Evolutionary conservation across 2,888 invertebrate species (phyloP), one percentile per base, ranked within the genome.

Genomic region (Mythimna albipuncta): DNA sequence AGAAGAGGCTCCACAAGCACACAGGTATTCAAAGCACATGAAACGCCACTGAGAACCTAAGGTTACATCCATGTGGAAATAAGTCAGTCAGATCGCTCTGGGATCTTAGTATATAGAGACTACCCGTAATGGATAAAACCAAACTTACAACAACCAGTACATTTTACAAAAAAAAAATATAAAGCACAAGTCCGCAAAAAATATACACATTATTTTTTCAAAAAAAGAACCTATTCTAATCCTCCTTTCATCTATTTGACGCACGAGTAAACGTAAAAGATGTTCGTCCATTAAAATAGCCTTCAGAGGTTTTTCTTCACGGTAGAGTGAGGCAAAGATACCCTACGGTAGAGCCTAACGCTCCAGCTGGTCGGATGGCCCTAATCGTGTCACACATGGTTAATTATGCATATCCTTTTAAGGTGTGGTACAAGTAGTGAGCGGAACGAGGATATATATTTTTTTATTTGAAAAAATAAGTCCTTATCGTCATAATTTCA

Each of bases 331-430:
- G 83, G 87, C 82, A 83, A 81, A 76, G 79, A 87, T 85, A 91
- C 67, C 59, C 66, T 52, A 83, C 88, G 86, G 88, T 87, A 83
- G 81, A 83, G 77, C 81, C 85, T 85, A 83, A 79, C 79, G 86
- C 91, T 90, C 85, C 84, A 87, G 83, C 89, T 85, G 88, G 76
- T 87, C 69, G 88, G 86, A 86, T 86, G 88, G 81, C 83, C 90
- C 90, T 93, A 93, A 94, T 94, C 93, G 91, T 77, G 91, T 94
- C 93, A 93, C 91, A 92, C 92, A 93, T 92, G 93, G 90, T 93
- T 94, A 94, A 94, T 94, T 94, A 94, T 94, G 93, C 92, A 93
- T 94, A 89, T 88, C 91, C 91, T 90, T 91, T 91, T 89, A 88
- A 82, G 77, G 72, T 83, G 66, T 64, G 85, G 82, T 67, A 47